These are phyloP conservation scores for Panulirus ornatus DNA, from an alignment of 1,140 invertebrate genomes.

Conservation along the genomic window DNA sequence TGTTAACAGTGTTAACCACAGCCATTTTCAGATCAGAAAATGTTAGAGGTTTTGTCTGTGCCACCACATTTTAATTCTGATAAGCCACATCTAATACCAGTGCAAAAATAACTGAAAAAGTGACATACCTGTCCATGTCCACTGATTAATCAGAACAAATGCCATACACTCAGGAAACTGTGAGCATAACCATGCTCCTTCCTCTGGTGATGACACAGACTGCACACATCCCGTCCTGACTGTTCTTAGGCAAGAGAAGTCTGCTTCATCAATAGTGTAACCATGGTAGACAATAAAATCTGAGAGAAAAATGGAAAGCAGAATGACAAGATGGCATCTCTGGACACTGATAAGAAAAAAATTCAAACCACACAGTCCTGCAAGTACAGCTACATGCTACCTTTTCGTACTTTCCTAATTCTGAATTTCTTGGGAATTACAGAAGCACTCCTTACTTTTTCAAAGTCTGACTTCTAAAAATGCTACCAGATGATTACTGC, in stretches of 20 bases:
- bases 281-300: slow-evolving; percentile 32
- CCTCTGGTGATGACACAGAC: slow-evolving; percentile 45
- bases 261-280: slow-evolving; percentile 4
- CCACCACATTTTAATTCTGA: background rate
- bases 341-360: no score
- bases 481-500: no score
- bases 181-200: slow-evolving; percentile 51
- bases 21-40: background rate
- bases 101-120: background rate
- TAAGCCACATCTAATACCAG: background rate
- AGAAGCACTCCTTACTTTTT: no score
- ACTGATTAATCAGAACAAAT: slow-evolving; percentile 30
- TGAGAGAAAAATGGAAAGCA: background rate
- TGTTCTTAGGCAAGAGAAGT: slow-evolving; percentile 40
- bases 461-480: no score
- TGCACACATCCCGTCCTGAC: background rate
- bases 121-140: slow-evolving; percentile 49
- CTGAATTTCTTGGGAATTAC: no score
- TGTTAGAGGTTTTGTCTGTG: background rate
- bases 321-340: no score
- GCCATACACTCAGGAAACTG: slow-evolving; percentile 25
- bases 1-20: background rate
- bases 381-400: no score
- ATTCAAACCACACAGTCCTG: no score
- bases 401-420: no score